Base-by-base conservation (phyloP, 2,888 invertebrate species). In the Amaurobius ferox region DNA sequence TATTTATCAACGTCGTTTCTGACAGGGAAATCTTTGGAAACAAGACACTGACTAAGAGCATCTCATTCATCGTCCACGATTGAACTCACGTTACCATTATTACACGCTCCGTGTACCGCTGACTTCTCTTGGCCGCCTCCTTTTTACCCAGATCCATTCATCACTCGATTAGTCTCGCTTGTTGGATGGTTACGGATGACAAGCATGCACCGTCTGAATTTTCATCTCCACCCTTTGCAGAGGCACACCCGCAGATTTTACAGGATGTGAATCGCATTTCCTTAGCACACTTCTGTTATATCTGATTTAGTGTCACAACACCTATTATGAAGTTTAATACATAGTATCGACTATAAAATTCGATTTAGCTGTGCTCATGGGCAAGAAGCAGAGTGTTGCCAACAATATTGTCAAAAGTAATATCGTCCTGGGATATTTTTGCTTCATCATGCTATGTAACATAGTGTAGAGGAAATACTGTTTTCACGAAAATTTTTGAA, bases 121-220 rank as follows among this genome's bases (percentile, higher is more conserved):
- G 44, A 66, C 79, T 72, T 66, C 28, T 35, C 28, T 7, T 32
- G 13, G 26, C 39, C 44, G 32, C 44, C 72, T n/a, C 40, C 78
- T 26, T 67, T n/a, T 70, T 35, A 44, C 48, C n/a, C 11, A 40
- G 39, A 39, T 64, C 72, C 79, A 72, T 79, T 79, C 72, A 66
- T 72, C 79, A 72, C 48, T 29, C 66, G 72, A 72, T 79, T 79
- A 79, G 79, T 79, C 64, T 70, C 79, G 64, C 79, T 71, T 67
- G 66, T 72, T 79, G 48, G 70, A 72, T 64, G 26, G 64, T 26
- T 48, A 39, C 55, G 79, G 79, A 48, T 79, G 44, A 67, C 39
- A 66, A 55, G 23, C 19, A 23, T 6, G 55, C 1, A 55, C 23
- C 55, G 5, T 55, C 55, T 55, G 55, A 55, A 55, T 55, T 55